Base-by-base conservation (phyloP, 37 sponge, comb jelly and placozoan genomes). In the Aphrocallistes beatrix region DNA sequence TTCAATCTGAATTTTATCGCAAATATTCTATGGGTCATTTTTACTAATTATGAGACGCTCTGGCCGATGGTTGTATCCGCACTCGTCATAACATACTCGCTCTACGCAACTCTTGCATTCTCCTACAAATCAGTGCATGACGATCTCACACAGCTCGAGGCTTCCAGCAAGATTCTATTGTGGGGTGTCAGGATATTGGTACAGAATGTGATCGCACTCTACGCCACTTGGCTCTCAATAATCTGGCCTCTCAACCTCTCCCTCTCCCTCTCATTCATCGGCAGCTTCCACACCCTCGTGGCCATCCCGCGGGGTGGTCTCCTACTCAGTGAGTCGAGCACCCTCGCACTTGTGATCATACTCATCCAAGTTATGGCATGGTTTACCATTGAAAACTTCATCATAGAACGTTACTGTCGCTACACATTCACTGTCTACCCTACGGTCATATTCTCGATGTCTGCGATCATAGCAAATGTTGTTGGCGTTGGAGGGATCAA, bases 371-470 rank as follows among this genome's bases (percentile, higher is more conserved):
- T 81, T 0, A 21, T 86, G 82, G 50, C 81, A 0, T 86, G 86
- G 86, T 86, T 81, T 38, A 34, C 81, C 37, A 30, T 86, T 0
- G 86, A 86, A 10, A 38, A 40, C 21, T 38, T 50, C 82, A 10
- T 86, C 0, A 38, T 86, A 38, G 81, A 86, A 81, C 81, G 75
- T 37, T 86, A 81, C 38, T 38, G 82, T 28, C 86, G 86, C 82
- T 86, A 86, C 82, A 86, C 81, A 39, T 82, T 81, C 39, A 81
- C 82, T 39, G 82, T 82, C 37, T 86, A 86, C 82, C 81, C 81
- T 38, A 82, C 81, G 19, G 47, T 86, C 23, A 81, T 86, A 10
- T 23, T 86, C 9, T 39, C 86, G 1, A 34, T 37, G 40, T 37
- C 34, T 25, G 86, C 86, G 0, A 50, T 86, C 0, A 32, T 81